Conservation (phyloP, 2,888 invertebrate genomes). For the Amiota mariae region DNA sequence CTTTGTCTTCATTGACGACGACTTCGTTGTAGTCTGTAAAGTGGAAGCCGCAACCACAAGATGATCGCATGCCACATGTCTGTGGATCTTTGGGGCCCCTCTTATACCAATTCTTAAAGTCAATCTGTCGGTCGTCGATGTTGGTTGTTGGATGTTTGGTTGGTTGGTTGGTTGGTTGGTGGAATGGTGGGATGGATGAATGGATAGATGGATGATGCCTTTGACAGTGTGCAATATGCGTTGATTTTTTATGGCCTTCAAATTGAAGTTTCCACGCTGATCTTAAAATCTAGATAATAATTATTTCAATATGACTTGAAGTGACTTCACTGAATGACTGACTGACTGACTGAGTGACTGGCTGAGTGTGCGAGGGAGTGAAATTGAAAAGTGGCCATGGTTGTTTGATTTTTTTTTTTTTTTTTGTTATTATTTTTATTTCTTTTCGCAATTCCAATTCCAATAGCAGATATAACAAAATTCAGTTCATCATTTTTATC, state of each 20-base stretch:
- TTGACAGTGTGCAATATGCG: constrained; percentile 71
- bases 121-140: too few species aligned
- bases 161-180: too few species aligned
- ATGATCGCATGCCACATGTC: constrained; percentile 25
- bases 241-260: constrained; percentile 72
- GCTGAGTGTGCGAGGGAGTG: background rate
- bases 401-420: background rate
- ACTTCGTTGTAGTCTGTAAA: background rate
- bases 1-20: background rate
- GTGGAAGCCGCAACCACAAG: constrained; percentile 2
- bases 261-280: constrained; percentile 59
- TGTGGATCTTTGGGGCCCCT: background rate
- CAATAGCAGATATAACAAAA: constrained; percentile 26
- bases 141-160: too few species aligned
- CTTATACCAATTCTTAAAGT: background rate
- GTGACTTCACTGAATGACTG: constrained; percentile 52
- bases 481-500: background rate
- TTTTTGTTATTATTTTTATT: constrained; percentile 33
- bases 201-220: constrained; percentile 47
- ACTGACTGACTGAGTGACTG: constrained; percentile 54
- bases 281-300: constrained; percentile 70
- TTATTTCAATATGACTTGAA: constrained; percentile 68
- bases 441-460: constrained; percentile 66
- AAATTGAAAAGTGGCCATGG: background rate
- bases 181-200: background rate